Evolutionary conservation across 1,140 invertebrate species (phyloP), one percentile per base, ranked within the genome.

Genomic region (Thaumatotibia leucotreta): DNA sequence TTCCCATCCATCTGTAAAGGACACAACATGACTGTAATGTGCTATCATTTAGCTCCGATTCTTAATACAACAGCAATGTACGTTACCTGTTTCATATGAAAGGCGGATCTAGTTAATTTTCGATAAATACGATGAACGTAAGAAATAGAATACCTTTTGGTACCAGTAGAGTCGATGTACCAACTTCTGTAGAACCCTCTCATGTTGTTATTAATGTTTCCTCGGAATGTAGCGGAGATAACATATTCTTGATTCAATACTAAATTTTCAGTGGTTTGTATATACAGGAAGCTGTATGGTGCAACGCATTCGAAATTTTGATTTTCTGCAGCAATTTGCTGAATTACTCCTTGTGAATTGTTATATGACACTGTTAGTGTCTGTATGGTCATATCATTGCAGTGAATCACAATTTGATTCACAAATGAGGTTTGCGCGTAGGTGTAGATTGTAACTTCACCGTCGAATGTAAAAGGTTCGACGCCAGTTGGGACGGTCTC

Each of bases 361-460:
- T 4, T 68, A 33, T 63, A 71, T 6, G 63, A 63, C 11, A 81
- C 72, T 10, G 67, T 69, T 6, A 85, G 63, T 4, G 35, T 58
- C 4, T 70, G 61, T 6, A 94, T 93, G 0, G 83, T 89, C 2
- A 96, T 70, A 61, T 93, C 91, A 67, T 93, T 93, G 1, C 92
- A 91, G 72, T 97, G 96, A 6, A 97, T 76, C 0, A 93, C 93
- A 20, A 97, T 81, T 64, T 80, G 52, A 8, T 14, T 77, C 0
- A 92, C 72, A 68, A 87, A 84, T 2, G 49, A 58, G 24, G 64
- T 29, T 0, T 63, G 79, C 0, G 90, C 65, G 0, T 63, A 67
- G 2, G 89, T 69, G 20, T 84, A 79, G 33, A 95, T 95, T 4
- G 69, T 80, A 0, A 94, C 93, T 67, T 88, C 77, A 14, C 95